Evolutionary conservation across 2,888 invertebrate species (phyloP).

Genomic region (Scelioninae gen. 2): DNA sequence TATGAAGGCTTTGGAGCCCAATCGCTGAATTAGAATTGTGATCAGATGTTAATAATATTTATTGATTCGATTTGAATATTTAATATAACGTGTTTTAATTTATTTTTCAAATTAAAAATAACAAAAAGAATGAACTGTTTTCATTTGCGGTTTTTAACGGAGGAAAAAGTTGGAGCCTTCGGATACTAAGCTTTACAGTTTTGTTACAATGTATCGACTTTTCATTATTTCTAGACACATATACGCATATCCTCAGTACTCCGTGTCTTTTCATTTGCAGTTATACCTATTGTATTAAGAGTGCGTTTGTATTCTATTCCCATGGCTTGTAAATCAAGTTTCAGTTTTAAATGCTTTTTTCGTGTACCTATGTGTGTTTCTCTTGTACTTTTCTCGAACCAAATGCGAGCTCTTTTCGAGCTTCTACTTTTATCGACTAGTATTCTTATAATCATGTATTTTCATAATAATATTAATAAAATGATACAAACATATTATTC

Average conservation of each 20-base stretch:
- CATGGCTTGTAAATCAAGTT: conserved; percentile 21
- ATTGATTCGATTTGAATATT: not conserved
- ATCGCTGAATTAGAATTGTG: conserved; percentile 2
- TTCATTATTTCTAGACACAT: conserved; percentile 28
- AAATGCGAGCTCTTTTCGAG: conserved; percentile 50
- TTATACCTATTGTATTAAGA: conserved; percentile 50
- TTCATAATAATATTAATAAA: conserved; percentile 73
- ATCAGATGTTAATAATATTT: conserved; percentile 1
- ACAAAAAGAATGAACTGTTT: not conserved
- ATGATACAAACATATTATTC: conserved; percentile 46
- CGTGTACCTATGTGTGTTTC: conserved; percentile 54
- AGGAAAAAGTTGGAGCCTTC: not conserved
- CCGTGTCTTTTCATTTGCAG: conserved; percentile 42
- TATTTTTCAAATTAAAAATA: not conserved
- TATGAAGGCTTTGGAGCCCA: not conserved
- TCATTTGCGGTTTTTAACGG: not conserved
- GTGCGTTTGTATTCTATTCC: conserved; percentile 48
- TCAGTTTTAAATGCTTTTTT: conserved; percentile 46
- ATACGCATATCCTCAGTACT: conserved; percentile 32
- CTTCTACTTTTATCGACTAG: conserved; percentile 61
- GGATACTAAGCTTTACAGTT: conserved; percentile 5
- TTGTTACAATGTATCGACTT: conserved; percentile 26
- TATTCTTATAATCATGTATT: conserved; percentile 73
- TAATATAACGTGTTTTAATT: not conserved
- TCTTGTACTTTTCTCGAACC: conserved; percentile 50